Evolutionary conservation across 2,888 invertebrate species (phyloP).

Genomic region (Oscheius sp.): DNA sequence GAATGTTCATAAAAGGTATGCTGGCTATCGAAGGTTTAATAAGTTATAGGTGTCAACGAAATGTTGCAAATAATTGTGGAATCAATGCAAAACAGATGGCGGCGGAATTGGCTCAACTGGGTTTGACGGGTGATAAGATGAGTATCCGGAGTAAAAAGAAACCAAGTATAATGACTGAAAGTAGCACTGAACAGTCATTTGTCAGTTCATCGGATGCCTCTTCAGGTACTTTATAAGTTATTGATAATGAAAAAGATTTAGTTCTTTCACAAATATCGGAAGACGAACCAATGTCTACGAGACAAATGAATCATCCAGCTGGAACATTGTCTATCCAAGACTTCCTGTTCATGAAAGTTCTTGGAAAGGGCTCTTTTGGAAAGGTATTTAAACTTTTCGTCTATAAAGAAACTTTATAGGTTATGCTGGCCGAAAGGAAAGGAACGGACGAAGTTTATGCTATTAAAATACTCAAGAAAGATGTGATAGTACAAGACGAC

Average conservation of each 20-base stretch:
- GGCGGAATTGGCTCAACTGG: slow-evolving; percentile 87
- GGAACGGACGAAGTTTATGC: slow-evolving; percentile 85
- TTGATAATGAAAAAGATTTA: neutral
- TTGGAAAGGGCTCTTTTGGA: slow-evolving; percentile 98
- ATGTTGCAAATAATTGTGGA: slow-evolving; percentile 99
- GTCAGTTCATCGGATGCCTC: slow-evolving; percentile 33
- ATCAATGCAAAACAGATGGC: slow-evolving; percentile 97
- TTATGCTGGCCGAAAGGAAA: slow-evolving; percentile 94
- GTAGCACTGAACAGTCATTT: slow-evolving; percentile 49
- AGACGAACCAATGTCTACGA: slow-evolving; percentile 1
- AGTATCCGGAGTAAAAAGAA: slow-evolving; percentile 74
- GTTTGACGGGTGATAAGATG: slow-evolving; percentile 88
- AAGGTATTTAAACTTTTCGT: too few species aligned
- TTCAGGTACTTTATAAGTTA: neutral
- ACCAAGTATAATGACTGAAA: slow-evolving; percentile 49
- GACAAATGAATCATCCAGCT: neutral
- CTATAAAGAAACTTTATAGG: too few species aligned
- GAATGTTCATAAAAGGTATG: slow-evolving; percentile 91
- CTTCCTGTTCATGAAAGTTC: slow-evolving; percentile 96
- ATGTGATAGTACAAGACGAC: slow-evolving; percentile 91
- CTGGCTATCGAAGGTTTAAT: neutral
- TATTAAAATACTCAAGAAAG: slow-evolving; percentile 87
- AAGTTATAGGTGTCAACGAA: slow-evolving; percentile 83
- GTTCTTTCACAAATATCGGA: slow-evolving; percentile 31
- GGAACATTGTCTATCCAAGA: slow-evolving; percentile 76